These are phyloP conservation scores for Oxyruncus cristatus DNA, from an alignment of 2,113 vertebrate genomes.

Conservation along the genomic window DNA sequence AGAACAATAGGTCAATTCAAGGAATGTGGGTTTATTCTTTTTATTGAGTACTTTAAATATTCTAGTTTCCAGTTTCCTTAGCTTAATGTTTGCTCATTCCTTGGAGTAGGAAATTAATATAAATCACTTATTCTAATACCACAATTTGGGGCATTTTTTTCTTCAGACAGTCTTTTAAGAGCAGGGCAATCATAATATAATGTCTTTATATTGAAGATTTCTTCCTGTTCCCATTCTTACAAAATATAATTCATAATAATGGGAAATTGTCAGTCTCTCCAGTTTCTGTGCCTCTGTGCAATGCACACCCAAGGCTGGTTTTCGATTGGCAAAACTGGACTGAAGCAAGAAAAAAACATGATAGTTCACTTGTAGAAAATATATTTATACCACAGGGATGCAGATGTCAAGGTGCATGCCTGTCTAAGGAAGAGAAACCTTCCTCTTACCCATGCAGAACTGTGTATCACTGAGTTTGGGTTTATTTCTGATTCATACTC, in stretches of 20 bases:
- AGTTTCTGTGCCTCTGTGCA: neutral
- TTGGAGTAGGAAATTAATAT: constrained; percentile 26
- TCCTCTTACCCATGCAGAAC: neutral
- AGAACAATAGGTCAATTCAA: constrained; percentile 43
- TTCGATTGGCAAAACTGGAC: neutral
- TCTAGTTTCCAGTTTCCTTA: constrained; percentile 26
- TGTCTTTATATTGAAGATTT: neutral
- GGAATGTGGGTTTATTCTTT: neutral
- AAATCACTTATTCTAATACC: neutral
- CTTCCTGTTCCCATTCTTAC: neutral
- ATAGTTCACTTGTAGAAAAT: neutral
- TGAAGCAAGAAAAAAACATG: neutral
- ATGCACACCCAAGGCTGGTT: neutral
- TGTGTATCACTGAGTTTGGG: neutral
- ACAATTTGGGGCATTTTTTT: neutral
- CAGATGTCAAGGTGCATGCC: neutral
- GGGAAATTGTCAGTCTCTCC: neutral
- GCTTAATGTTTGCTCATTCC: neutral
- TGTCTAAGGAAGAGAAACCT: neutral
- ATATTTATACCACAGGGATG: neutral
- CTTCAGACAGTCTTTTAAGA: constrained; percentile 12
- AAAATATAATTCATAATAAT: neutral
- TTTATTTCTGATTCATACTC: neutral
- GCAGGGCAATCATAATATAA: neutral
- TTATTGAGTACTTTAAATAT: constrained; percentile 5